These are phyloP conservation scores for Pseudoatta argentina DNA, from an alignment of 1,140 invertebrate genomes.

Conservation along the genomic window DNA sequence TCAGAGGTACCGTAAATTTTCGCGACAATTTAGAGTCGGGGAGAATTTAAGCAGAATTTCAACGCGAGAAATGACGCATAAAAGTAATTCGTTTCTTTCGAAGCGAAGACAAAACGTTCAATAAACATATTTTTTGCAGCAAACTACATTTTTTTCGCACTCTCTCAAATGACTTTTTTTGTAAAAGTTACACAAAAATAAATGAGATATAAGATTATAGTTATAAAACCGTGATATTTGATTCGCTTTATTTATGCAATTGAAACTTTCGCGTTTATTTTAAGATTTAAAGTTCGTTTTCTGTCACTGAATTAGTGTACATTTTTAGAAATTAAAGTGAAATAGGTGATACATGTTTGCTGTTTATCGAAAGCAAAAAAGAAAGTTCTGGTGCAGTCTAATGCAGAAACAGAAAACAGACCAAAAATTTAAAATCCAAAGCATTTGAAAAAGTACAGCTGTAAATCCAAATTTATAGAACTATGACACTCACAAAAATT, in stretches of 20 bases:
- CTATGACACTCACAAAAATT: too few species aligned
- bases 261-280: background rate
- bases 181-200: background rate
- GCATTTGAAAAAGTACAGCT: background rate
- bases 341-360: too few species aligned
- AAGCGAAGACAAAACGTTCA: background rate
- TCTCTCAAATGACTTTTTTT: background rate
- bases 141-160: background rate
- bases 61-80: background rate
- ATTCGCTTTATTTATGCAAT: background rate
- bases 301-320: too few species aligned
- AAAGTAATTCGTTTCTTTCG: background rate
- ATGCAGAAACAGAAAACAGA: too few species aligned
- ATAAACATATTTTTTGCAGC: background rate
- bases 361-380: too few species aligned
- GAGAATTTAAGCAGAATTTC: background rate
- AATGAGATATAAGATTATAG: background rate
- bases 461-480: background rate
- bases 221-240: background rate
- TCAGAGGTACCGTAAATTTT: background rate
- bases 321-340: too few species aligned
- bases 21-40: background rate
- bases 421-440: background rate
- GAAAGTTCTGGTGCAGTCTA: too few species aligned
- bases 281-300: background rate